A percentile compares a stretch with the other conserved stretches of the same genome.
Conservation (phyloP, 2,113 vertebrate genomes). For the Anas platyrhynchos region DNA sequence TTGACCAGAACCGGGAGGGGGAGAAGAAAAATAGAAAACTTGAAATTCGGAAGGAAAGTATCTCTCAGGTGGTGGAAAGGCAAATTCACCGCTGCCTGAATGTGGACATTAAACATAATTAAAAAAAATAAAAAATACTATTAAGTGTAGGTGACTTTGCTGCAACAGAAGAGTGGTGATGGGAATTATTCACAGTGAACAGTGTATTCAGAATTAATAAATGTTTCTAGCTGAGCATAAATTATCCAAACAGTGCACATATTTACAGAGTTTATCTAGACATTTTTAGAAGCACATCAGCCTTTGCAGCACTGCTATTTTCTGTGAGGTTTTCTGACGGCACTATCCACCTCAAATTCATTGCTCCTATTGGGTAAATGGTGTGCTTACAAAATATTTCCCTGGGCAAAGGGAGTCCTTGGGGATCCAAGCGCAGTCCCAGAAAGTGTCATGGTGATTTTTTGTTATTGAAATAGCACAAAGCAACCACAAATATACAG, state of each 20-base stretch:
- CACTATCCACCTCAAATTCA: background rate
- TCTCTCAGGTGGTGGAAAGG: background rate
- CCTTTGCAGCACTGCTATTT: background rate
- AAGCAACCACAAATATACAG: background rate
- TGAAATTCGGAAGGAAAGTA: background rate
- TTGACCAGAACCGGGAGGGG: background rate
- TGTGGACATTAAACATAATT: background rate
- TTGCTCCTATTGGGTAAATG: background rate
- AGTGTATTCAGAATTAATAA: background rate
- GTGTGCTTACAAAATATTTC: background rate
- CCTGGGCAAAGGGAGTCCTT: background rate
- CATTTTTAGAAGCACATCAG: background rate
- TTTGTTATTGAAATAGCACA: background rate
- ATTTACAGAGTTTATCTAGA: background rate
- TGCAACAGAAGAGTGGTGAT: background rate
- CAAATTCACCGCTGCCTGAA: fast-evolving
- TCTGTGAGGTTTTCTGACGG: background rate
- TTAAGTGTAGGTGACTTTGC: background rate
- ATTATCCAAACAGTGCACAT: background rate
- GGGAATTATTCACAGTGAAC: background rate
- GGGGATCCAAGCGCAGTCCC: too few relatives aligned
- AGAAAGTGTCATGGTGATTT: background rate
- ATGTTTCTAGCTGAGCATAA: background rate
- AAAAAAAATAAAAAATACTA: background rate
- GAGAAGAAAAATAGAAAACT: background rate